A percentile compares a stretch with the other conserved stretches of the same genome.
Conservation (phyloP, 2,113 vertebrate species). For the Oxygymnocypris stewartii region DNA sequence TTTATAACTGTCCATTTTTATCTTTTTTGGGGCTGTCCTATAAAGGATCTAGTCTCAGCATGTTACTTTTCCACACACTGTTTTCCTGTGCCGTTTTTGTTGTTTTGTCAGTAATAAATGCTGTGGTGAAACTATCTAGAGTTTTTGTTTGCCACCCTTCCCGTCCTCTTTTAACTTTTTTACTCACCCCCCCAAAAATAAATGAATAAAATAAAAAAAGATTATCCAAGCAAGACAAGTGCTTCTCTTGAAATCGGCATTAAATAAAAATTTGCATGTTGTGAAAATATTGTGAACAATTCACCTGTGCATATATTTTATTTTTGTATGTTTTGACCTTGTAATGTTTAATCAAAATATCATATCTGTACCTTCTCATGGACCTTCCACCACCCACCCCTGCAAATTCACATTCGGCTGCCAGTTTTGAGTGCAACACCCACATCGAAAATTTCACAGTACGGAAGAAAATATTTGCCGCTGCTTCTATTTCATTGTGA, state of each 20-base stretch:
- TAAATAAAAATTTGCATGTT: background rate
- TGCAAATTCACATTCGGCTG: too few relatives aligned
- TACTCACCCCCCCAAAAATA: too few relatives aligned
- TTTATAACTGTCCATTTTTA: constrained; percentile 6
- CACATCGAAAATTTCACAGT: too few relatives aligned
- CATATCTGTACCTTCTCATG: too few relatives aligned
- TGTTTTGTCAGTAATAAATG: constrained; percentile 19
- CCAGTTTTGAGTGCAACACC: too few relatives aligned
- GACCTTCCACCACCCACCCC: too few relatives aligned
- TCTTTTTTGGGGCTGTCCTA: constrained; percentile 20
- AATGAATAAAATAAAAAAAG: background rate
- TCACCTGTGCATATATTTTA: too few relatives aligned
- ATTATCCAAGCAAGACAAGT: background rate
- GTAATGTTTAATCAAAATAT: too few relatives aligned
- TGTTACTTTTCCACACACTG: background rate
- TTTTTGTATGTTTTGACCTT: too few relatives aligned
- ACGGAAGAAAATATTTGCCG: too few relatives aligned
- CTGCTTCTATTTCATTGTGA: too few relatives aligned
- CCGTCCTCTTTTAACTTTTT: background rate
- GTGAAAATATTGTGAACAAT: too few relatives aligned
- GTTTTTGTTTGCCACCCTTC: background rate
- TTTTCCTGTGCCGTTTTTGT: background rate
- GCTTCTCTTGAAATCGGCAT: background rate
- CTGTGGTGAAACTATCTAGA: background rate
- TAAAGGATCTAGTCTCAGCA: background rate